Conservation (phyloP, 2,888 invertebrate species). For the Chrysina gloriosa region DNA sequence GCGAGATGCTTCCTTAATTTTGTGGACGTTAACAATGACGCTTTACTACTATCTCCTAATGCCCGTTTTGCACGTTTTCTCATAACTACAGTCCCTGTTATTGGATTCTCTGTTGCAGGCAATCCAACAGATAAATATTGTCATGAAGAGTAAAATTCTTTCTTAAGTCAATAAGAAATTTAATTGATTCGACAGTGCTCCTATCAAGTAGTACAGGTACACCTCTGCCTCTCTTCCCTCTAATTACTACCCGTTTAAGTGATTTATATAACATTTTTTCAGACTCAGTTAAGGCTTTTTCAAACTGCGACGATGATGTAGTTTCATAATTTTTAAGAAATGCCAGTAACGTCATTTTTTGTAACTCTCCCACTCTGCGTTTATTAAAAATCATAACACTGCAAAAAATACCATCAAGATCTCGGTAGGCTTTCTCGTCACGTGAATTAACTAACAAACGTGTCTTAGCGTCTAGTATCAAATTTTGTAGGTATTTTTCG, state of each 20-base stretch:
- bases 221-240: slow-evolving; percentile 39
- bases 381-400: slow-evolving; percentile 11
- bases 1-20: slow-evolving; percentile 13
- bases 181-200: slow-evolving; percentile 18
- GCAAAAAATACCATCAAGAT: slow-evolving; percentile 4
- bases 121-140: slow-evolving; percentile 19
- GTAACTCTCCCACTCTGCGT: slow-evolving; percentile 14
- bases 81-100: slow-evolving; percentile 25
- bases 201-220: slow-evolving; percentile 35
- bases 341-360: background rate
- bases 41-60: slow-evolving; percentile 22
- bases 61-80: slow-evolving; percentile 31
- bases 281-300: slow-evolving; percentile 20
- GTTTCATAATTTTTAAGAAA: background rate
- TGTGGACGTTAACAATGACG: slow-evolving; percentile 29
- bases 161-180: slow-evolving; percentile 9
- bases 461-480: background rate
- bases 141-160: background rate
- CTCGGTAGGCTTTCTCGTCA: background rate
- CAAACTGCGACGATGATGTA: slow-evolving; percentile 18
- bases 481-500: background rate
- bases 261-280: slow-evolving; percentile 30
- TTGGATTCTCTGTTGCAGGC: slow-evolving; percentile 18
- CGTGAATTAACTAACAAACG: background rate
- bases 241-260: slow-evolving; percentile 29